Evolutionary conservation across 2,113 vertebrate genomes (phyloP).

Genomic region (Leptodactylus fuscus): DNA sequence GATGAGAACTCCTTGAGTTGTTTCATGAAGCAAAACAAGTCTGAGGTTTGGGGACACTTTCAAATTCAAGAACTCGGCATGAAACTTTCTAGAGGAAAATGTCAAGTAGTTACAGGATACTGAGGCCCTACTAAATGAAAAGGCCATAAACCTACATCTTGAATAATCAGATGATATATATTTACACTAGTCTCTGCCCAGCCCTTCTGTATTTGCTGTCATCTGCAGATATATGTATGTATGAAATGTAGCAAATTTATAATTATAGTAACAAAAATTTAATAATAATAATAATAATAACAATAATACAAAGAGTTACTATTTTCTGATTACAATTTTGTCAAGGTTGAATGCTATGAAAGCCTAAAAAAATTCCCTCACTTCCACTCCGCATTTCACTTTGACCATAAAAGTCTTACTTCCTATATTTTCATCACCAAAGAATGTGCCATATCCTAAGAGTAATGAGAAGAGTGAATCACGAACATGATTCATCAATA

Average conservation of each 20-base stretch:
- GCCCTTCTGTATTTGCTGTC: neutral
- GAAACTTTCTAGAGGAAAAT: no score
- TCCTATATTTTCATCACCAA: neutral
- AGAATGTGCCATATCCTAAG: neutral
- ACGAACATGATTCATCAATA: constrained; percentile 26
- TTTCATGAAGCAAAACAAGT: neutral
- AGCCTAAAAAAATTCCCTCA: neutral
- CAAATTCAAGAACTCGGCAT: neutral
- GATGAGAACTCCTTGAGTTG: neutral
- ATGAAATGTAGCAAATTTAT: no score
- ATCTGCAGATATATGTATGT: no score
- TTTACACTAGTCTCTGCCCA: neutral
- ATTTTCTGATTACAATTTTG: no score
- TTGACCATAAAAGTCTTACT: constrained; percentile 14
- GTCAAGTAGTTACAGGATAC: no score
- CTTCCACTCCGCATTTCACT: neutral
- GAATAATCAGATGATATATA: neutral
- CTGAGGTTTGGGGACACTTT: neutral
- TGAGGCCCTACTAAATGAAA: no score
- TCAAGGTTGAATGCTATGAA: no score
- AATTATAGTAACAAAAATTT: no score
- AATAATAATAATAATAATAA: no score
- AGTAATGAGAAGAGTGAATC: neutral
- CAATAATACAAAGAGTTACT: no score
- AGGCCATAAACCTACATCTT: no score